Evolutionary conservation across 2,888 invertebrate species (phyloP).

Genomic region (Cephus nigrinus): DNA sequence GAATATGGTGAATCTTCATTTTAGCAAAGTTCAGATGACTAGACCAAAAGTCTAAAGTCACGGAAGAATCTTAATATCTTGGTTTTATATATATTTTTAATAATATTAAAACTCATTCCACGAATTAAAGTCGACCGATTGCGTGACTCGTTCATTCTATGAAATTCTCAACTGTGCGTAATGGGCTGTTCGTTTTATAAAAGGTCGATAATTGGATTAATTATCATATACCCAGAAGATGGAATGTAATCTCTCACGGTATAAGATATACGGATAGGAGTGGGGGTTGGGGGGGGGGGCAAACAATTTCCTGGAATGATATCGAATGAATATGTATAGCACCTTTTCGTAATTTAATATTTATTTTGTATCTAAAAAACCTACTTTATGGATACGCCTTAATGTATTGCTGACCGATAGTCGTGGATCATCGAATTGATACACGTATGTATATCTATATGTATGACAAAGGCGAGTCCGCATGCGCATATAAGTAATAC

Average conservation of each 20-base stretch:
- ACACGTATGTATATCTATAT: neutral
- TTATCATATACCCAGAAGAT: slow-evolving; percentile 32
- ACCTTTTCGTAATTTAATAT: too few species aligned
- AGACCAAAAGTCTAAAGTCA: too few species aligned
- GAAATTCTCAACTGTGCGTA: slow-evolving; percentile 43
- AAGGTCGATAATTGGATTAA: slow-evolving; percentile 59
- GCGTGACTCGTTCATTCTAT: slow-evolving; percentile 54
- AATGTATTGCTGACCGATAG: neutral
- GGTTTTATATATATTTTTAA: neutral
- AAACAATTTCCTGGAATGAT: too few species aligned
- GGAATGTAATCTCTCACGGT: too few species aligned
- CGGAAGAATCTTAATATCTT: too few species aligned
- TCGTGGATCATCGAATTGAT: slow-evolving; percentile 25
- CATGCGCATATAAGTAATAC: neutral
- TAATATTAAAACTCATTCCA: slow-evolving; percentile 49
- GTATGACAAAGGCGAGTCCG: neutral
- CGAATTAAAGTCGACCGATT: slow-evolving; percentile 56
- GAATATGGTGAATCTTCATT: too few species aligned
- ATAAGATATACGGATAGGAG: too few species aligned
- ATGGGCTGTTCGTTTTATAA: slow-evolving; percentile 41
- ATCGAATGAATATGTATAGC: too few species aligned
- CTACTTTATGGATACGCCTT: too few species aligned
- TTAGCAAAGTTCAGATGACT: too few species aligned
- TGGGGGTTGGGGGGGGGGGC: too few species aligned
- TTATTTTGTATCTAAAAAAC: too few species aligned